phyloP scores from a whole-genome alignment of 2,888 invertebrate genomes.

The Junonia oenone region DNA sequence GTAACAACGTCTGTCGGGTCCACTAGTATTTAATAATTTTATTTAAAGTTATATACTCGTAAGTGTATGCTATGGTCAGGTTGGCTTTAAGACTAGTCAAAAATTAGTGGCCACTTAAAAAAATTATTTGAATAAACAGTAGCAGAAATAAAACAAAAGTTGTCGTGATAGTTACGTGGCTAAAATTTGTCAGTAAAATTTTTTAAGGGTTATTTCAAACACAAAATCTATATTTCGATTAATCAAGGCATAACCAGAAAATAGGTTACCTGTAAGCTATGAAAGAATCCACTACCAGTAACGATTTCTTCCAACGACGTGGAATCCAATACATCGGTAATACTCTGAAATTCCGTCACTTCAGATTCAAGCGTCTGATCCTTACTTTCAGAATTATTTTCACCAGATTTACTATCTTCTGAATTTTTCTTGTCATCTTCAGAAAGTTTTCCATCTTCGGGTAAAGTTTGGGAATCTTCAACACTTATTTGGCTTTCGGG shows the following conservation, averaged over 20 bases:
- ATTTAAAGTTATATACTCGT: too few relatives aligned
- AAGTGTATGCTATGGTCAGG: too few relatives aligned
- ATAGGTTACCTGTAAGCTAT: conserved; percentile 47
- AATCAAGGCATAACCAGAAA: not conserved
- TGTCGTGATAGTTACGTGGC: too few relatives aligned
- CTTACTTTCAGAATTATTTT: not conserved
- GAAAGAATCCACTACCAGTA: conserved; percentile 47
- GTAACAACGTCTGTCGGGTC: too few relatives aligned
- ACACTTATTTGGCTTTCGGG: not conserved
- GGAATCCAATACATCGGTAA: conserved; percentile 7
- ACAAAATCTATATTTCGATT: not conserved
- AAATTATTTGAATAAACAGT: too few relatives aligned
- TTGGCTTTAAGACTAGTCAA: too few relatives aligned
- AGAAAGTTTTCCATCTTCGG: not conserved
- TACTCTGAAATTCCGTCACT: not conserved
- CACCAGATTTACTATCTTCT: too few relatives aligned
- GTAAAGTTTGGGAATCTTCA: not conserved
- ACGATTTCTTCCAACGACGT: conserved; percentile 33
- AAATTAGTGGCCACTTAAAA: too few relatives aligned
- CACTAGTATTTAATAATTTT: too few relatives aligned
- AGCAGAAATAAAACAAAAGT: too few relatives aligned
- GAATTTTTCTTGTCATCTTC: not conserved
- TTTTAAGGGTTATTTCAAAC: not conserved
- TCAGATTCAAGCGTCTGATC: not conserved
- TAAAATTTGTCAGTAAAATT: not conserved